Evolutionary conservation across 1,140 invertebrate species (phyloP), one percentile per base, ranked within the genome.

Genomic region (Araneus ventricosus): DNA sequence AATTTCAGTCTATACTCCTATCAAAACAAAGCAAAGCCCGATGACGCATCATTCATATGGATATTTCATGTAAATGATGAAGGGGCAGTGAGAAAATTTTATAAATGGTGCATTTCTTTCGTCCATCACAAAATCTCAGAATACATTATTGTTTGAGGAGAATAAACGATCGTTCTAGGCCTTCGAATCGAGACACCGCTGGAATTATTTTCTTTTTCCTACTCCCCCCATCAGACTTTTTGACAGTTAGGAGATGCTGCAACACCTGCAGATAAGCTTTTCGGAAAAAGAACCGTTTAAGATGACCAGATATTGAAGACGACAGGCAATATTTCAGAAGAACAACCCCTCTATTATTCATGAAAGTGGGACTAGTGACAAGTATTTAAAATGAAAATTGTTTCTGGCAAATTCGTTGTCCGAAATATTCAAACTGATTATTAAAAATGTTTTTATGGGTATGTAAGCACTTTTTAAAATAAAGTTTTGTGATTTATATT

Each of bases 241-340:
- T 82, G 80, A 82, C 80, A 82, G 80, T 52, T 24, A 30, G 27
- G 80, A 52, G n/a, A 52, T 45, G 80, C 41, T 22, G 80, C 30
- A 82, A 82, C 80, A 82, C 80, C 80, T 82, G 80, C 22, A 45
- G 80, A 82, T 52, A 82, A 37, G 70, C 27, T 22, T 75, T 75
- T 75, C 37, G 34, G 30, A 75, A 75, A 75, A 75, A 75, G 70
- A 75, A 75, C 70, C 70, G 30, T 52, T 52, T 52, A 82, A 82
- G 80, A 82, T 82, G 80, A 82, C 80, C 80, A 82, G 80, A 82
- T 82, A 82, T 82, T 52, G 80, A 45, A 52, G 39, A 41, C n/a
- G 80, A 82, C 80, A 27, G 80, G 80, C 39, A 52, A 82, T 82
- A 27, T 52, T 52, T 82, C 80, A 82, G n/a, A 82, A 37, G 70